These are phyloP conservation scores for Lindbergichthys nudifrons DNA, from an alignment of 2,797 vertebrate species.

Conservation along the genomic window DNA sequence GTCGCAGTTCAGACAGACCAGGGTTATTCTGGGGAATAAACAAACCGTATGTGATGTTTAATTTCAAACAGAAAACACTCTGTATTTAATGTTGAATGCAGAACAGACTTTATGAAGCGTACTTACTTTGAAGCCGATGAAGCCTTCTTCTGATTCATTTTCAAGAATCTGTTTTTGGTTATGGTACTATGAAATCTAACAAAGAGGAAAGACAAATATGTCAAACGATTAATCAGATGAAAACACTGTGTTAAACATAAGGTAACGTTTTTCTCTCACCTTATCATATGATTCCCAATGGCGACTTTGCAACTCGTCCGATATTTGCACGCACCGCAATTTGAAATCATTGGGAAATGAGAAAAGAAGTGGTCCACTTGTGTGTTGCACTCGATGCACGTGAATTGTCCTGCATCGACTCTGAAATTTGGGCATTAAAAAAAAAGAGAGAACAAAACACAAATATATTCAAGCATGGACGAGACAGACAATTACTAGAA, in stretches of 20 bases:
- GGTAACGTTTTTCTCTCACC: constrained; percentile 76
- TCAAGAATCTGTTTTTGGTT: constrained; percentile 88
- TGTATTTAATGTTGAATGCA: background rate
- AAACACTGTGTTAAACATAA: background rate
- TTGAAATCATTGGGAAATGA: constrained; percentile 92
- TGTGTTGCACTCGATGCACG: constrained; percentile 93
- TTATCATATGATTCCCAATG: constrained; percentile 95
- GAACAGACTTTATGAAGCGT: background rate
- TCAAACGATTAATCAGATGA: constrained; percentile 12
- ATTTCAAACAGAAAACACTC: background rate
- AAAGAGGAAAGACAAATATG: constrained; percentile 16
- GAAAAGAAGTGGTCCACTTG: constrained; percentile 90
- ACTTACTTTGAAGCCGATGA: constrained; percentile 86
- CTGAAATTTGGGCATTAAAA: constrained; percentile 75
- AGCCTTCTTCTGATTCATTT: constrained; percentile 84
- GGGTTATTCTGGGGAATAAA: constrained; percentile 84
- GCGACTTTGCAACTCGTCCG: constrained; percentile 94
- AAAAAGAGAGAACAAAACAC: constrained; percentile 2
- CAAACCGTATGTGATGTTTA: background rate
- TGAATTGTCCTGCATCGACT: constrained; percentile 78
- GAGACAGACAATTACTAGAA: background rate
- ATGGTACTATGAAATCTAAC: constrained; percentile 92
- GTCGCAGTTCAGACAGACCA: constrained; percentile 95
- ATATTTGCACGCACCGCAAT: constrained; percentile 94
- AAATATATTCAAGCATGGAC: background rate